Evolutionary conservation across 1,140 invertebrate species (phyloP).

Genomic region (Sesamia nonagrioides): DNA sequence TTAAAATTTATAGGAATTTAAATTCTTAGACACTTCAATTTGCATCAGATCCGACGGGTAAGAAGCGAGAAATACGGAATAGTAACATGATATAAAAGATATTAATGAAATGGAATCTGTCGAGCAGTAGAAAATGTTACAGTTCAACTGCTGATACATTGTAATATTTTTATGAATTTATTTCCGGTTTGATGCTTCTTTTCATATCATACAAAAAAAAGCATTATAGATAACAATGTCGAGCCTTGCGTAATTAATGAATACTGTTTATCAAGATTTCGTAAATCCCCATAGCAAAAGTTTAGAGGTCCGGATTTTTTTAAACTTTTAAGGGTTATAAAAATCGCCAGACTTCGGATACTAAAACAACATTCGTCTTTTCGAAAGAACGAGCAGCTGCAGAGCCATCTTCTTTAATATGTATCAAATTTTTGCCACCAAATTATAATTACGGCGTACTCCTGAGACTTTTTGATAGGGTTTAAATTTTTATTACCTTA

Average conservation of each 20-base stretch:
- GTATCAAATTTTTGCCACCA: neutral
- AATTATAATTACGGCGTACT: conserved; percentile 1
- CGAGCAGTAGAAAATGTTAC: neutral
- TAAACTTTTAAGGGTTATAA: no score
- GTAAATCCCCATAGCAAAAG: no score
- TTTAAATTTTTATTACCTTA: conserved; percentile 26
- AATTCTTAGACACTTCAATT: conserved; percentile 52
- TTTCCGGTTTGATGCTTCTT: no score
- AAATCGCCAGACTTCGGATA: no score
- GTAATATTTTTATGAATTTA: neutral
- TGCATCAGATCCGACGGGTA: conserved; percentile 47
- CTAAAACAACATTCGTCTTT: neutral
- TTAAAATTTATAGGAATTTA: conserved; percentile 55
- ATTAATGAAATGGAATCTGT: conserved; percentile 25
- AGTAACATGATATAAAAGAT: conserved; percentile 41
- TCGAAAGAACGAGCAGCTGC: neutral
- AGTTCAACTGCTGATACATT: neutral
- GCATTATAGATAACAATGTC: no score
- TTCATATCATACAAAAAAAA: no score
- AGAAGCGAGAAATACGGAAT: conserved; percentile 35
- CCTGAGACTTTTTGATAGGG: neutral
- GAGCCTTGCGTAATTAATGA: no score
- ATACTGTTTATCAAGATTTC: no score
- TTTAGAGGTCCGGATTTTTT: no score
- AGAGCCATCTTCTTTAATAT: no score